These are phyloP conservation scores for Tiphia femorata DNA, from an alignment of 2,888 invertebrate genomes.

Conservation along the genomic window DNA sequence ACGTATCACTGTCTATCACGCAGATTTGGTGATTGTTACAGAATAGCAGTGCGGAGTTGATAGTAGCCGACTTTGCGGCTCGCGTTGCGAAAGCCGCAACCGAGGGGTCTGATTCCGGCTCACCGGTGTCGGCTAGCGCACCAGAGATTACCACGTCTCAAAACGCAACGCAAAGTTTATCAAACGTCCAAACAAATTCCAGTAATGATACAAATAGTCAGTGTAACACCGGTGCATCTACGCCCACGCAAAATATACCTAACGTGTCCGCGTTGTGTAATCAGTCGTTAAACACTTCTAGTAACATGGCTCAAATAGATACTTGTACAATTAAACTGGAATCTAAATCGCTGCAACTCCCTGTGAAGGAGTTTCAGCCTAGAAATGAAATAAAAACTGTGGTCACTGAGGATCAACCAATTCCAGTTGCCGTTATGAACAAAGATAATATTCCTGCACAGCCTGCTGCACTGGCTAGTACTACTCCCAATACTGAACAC, in stretches of 20 bases:
- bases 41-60: constrained; percentile 57
- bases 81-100: constrained; percentile 59
- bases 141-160: constrained; percentile 37
- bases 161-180: constrained; percentile 40
- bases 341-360: constrained; percentile 53
- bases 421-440: constrained; percentile 36
- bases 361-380: constrained; percentile 56
- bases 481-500: constrained; percentile 2
- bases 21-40: constrained; percentile 63
- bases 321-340: constrained; percentile 39
- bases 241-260: constrained; percentile 41
- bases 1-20: constrained; percentile 60
- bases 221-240: constrained; percentile 42
- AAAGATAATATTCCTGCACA: constrained; percentile 62
- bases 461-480: constrained; percentile 38
- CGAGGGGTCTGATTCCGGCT: constrained; percentile 43
- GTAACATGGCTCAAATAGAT: constrained; percentile 36
- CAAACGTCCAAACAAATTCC: constrained; percentile 46
- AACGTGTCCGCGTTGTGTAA: constrained; percentile 45
- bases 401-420: constrained; percentile 42
- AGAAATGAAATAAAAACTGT: constrained; percentile 50
- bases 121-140: constrained; percentile 38
- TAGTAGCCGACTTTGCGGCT: constrained; percentile 66
- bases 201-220: constrained; percentile 47
- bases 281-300: constrained; percentile 40